Percentiles rank a stretch among this genome's conserved stretches.
phyloP scores from a whole-genome alignment of 53 echinoderm and acorn worm genomes.

The Crossaster papposus region DNA sequence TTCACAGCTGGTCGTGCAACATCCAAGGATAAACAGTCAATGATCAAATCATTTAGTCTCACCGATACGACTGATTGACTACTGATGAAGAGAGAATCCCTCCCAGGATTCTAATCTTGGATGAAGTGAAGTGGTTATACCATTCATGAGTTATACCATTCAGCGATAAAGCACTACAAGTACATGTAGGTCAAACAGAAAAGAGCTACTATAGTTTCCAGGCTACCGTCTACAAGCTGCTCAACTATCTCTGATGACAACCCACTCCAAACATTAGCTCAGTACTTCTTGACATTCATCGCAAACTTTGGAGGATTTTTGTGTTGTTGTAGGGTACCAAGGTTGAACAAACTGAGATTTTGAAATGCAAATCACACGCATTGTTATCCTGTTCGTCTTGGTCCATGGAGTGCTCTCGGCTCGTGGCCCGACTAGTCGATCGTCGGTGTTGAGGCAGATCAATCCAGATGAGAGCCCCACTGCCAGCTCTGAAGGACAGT shows the following conservation, averaged over 20 bases:
- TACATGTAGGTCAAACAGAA: background rate
- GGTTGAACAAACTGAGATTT: background rate
- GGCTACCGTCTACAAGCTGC: background rate
- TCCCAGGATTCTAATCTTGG: background rate
- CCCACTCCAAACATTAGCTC: background rate
- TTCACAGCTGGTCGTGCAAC: background rate
- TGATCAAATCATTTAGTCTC: background rate
- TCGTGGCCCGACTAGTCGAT: conserved; percentile 2
- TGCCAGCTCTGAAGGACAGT: conserved; percentile 23
- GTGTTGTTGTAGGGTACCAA: background rate
- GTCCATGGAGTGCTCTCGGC: conserved; percentile 10
- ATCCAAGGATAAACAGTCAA: background rate
- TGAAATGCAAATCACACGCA: conserved; percentile 1
- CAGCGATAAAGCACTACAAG: background rate
- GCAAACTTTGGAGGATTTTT: background rate
- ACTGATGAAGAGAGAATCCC: background rate
- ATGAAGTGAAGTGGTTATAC: background rate
- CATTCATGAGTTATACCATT: background rate
- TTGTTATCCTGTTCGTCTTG: background rate
- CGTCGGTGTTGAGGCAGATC: background rate
- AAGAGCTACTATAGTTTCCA: background rate
- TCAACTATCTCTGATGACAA: background rate
- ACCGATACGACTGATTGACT: background rate
- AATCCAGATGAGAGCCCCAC: background rate
- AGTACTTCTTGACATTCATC: background rate